Evolutionary conservation across 2,888 invertebrate species (phyloP).

Genomic region (Synanthedon vespiformis): DNA sequence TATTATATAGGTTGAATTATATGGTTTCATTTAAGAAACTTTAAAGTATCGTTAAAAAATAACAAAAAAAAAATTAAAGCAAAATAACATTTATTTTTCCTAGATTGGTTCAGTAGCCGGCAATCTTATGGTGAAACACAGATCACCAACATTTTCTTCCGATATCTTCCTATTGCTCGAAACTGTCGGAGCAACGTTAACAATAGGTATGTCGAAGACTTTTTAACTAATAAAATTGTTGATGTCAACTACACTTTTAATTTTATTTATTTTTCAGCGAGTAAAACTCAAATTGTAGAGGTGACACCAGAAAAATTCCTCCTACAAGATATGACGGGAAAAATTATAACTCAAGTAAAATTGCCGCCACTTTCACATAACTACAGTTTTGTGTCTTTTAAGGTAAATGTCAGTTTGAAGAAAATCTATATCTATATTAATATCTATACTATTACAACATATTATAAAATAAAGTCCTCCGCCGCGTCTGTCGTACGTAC

Average conservation of each 20-base stretch:
- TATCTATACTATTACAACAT: no score
- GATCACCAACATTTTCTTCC: constrained; percentile 73
- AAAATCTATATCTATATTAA: no score
- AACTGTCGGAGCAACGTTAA: constrained; percentile 60
- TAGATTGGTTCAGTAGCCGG: constrained; percentile 75
- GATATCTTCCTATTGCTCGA: constrained; percentile 73
- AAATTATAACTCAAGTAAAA: constrained; percentile 31
- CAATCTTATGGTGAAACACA: constrained; percentile 75
- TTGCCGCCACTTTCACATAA: constrained; percentile 33
- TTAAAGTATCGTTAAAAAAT: no score
- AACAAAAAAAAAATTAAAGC: no score
- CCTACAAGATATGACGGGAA: constrained; percentile 33
- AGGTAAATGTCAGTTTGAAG: constrained; percentile 14
- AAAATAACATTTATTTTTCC: constrained; percentile 3
- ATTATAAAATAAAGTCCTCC: no score
- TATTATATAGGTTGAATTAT: no score
- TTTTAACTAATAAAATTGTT: background rate
- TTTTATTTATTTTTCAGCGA: constrained; percentile 5
- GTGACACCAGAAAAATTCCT: constrained; percentile 37
- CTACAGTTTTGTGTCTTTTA: constrained; percentile 33
- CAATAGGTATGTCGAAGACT: constrained; percentile 46
- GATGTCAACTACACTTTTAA: background rate
- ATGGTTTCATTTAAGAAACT: no score
- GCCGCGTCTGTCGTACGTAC: no score
- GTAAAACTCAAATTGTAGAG: constrained; percentile 11